These are phyloP conservation scores for Sycophila texana DNA, from an alignment of 2,888 invertebrate species.

Conservation along the genomic window DNA sequence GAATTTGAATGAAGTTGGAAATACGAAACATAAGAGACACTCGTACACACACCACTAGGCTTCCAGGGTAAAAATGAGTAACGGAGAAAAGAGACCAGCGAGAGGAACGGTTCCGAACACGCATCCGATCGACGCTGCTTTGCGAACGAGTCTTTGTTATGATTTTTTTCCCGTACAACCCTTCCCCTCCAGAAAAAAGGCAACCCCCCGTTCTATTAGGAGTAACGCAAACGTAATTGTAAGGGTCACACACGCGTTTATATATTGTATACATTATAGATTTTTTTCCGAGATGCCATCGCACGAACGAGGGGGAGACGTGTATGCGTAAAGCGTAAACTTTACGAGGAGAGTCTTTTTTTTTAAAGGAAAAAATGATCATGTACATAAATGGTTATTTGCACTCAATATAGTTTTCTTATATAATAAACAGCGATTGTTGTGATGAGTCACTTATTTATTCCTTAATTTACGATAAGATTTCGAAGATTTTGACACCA, in stretches of 20 bases:
- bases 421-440: slow-evolving; percentile 20
- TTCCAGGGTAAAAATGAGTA: slow-evolving; percentile 55
- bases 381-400: slow-evolving; percentile 68
- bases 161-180: slow-evolving; percentile 13
- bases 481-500: too few species aligned
- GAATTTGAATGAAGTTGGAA: slow-evolving; percentile 18
- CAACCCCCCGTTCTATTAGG: slow-evolving; percentile 29
- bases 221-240: slow-evolving; percentile 30
- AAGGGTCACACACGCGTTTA: slow-evolving; percentile 4
- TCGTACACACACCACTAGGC: slow-evolving; percentile 35
- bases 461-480: too few species aligned
- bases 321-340: slow-evolving; percentile 31
- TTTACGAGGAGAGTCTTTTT: slow-evolving; percentile 3
- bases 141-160: slow-evolving; percentile 48
- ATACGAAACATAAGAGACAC: neutral
- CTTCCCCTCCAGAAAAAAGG: neutral
- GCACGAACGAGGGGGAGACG: slow-evolving; percentile 58
- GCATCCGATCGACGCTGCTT: slow-evolving; percentile 44
- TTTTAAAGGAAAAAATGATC: slow-evolving; percentile 32
- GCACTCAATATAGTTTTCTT: slow-evolving; percentile 13
- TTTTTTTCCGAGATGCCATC: slow-evolving; percentile 68
- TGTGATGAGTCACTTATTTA: too few species aligned
- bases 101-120: neutral
- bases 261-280: slow-evolving; percentile 58
- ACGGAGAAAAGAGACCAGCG: slow-evolving; percentile 11